These are phyloP conservation scores for Lethocerus indicus DNA, from an alignment of 1,140 invertebrate species.

Conservation along the genomic window DNA sequence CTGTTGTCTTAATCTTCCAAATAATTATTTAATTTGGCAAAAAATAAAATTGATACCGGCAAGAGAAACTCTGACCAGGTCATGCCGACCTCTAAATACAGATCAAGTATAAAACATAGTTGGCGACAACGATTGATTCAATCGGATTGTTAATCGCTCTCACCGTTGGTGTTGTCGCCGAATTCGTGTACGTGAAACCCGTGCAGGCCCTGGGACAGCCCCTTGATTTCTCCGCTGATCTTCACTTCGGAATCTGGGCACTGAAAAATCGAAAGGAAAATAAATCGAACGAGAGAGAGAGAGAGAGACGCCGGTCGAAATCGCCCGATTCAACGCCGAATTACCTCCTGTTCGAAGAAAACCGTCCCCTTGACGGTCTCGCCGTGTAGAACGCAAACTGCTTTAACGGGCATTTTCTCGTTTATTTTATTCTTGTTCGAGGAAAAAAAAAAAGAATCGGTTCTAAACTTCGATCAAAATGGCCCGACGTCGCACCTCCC, in stretches of 20 bases:
- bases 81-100: too few relatives aligned
- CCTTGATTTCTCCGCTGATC: slow-evolving; percentile 54
- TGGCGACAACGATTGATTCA: too few relatives aligned
- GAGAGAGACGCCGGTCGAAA: neutral
- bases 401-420: slow-evolving; percentile 33
- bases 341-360: slow-evolving; percentile 59
- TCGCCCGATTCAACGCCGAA: slow-evolving; percentile 3
- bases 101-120: too few relatives aligned
- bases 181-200: slow-evolving; percentile 97
- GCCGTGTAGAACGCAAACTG: slow-evolving; percentile 69
- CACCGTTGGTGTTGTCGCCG: slow-evolving; percentile 84
- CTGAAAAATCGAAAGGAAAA: slow-evolving; percentile 1
- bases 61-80: too few relatives aligned
- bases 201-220: slow-evolving; percentile 50
- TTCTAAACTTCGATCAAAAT: too few relatives aligned
- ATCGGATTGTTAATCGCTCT: too few relatives aligned
- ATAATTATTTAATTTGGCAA: too few relatives aligned
- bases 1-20: too few relatives aligned
- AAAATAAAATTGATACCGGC: too few relatives aligned
- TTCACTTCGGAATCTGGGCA: slow-evolving; percentile 25
- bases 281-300: neutral
- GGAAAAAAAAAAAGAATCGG: too few relatives aligned
- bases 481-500: too few relatives aligned
- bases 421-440: too few relatives aligned
- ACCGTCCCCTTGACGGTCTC: slow-evolving; percentile 61